Conservation (phyloP, 2,113 vertebrate species). For the Ovis canadensis region DNA sequence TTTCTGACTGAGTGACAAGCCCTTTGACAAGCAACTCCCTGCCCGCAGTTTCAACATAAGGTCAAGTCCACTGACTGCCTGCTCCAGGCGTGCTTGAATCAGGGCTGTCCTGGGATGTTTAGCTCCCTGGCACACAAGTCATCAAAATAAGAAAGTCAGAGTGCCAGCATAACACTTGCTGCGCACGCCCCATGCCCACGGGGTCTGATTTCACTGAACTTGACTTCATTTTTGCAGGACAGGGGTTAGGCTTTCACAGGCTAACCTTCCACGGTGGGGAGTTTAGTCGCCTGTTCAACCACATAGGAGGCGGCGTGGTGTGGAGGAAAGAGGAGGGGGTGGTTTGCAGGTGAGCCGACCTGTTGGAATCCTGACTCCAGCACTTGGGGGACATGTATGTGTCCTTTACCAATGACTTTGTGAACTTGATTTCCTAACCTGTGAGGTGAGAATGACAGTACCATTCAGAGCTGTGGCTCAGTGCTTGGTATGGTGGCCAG, state of each 20-base stretch:
- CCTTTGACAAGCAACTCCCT: neutral
- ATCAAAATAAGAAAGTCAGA: neutral
- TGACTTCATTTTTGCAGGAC: neutral
- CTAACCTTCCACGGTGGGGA: neutral
- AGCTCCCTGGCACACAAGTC: neutral
- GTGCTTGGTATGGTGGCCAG: neutral
- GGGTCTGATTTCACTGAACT: neutral
- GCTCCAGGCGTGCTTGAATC: neutral
- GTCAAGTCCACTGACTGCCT: neutral
- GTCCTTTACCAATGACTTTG: neutral
- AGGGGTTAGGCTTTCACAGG: neutral
- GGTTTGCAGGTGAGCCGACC: neutral
- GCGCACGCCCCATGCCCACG: neutral
- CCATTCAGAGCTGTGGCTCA: neutral
- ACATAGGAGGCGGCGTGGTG: accelerated
- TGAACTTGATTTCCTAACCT: neutral
- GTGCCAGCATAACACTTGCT: neutral
- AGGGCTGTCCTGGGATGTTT: neutral
- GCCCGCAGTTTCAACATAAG: neutral
- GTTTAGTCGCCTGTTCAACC: neutral
- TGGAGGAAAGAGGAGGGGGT: neutral
- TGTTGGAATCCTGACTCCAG: neutral
- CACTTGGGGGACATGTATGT: neutral
- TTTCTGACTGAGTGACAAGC: neutral
- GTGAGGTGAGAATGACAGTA: neutral